A percentile compares a stretch with the other conserved stretches of the same genome.
Evolutionary conservation across 2,113 vertebrate genomes (phyloP).

Genomic region (Rattus rattus): DNA sequence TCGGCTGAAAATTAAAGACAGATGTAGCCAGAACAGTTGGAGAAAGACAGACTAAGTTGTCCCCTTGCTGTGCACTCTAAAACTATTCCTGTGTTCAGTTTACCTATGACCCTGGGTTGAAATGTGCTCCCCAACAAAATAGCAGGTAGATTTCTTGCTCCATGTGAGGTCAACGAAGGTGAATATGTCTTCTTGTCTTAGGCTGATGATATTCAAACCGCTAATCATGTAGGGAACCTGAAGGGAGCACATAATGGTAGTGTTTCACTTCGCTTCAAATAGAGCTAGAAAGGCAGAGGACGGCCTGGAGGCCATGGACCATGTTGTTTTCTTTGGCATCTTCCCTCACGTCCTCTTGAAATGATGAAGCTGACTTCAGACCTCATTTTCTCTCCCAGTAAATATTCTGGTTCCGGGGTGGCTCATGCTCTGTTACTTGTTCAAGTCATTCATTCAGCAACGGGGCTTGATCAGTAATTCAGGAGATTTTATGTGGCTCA

Average conservation of each 20-base stretch:
- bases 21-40: not conserved
- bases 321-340: not conserved
- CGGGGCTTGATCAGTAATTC: constrained; percentile 73
- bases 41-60: not conserved
- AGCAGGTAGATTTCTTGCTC: not conserved
- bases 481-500: constrained; percentile 47
- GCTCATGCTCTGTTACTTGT: constrained; percentile 75
- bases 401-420: constrained; percentile 44
- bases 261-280: not conserved
- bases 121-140: not conserved
- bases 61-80: not conserved
- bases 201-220: not conserved
- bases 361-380: not conserved
- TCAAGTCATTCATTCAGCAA: constrained; percentile 68
- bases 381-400: constrained; percentile 52
- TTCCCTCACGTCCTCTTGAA: constrained; percentile 4
- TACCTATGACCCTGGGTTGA: not conserved
- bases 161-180: not conserved
- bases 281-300: not conserved
- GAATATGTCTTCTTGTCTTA: not conserved
- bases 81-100: not conserved
- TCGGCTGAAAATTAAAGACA: not conserved
- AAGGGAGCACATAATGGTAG: not conserved
- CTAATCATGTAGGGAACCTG: not conserved
- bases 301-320: not conserved